Base-by-base conservation (phyloP, 2,113 vertebrate genomes). In the Lamprologus tigripictilis region DNA sequence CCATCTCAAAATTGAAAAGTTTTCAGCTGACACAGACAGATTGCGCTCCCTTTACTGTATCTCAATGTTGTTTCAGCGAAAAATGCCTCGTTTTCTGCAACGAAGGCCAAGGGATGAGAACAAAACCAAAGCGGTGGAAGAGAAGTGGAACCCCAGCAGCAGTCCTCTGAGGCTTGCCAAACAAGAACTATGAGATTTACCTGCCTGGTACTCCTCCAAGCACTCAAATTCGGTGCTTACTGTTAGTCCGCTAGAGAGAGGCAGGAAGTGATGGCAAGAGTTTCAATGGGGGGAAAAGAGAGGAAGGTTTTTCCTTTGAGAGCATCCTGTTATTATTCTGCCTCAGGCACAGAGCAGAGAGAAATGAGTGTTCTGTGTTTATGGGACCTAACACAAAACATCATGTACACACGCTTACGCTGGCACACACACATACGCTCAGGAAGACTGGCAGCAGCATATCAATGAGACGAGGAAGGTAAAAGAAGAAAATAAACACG, bases 241-340 rank as follows among this genome's bases (percentile, higher is more conserved):
- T n/a, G 83, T 26, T 47, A 35, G 82, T 84, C 89, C 82, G 51
- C 54, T 9, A 57, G 79, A 55, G 35, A 68, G 57, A 85, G 49
- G 58, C 53, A 54, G 54, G 47, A 78, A 86, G 58, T 45, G 21
- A 76, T 31, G 84, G 85, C 49, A 76, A 81, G 87, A 57, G 87
- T 83, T 76, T 89, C 83, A 80, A 37, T 55, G 66, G 84, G 28
- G 58, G 28, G 3, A 31, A 23, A 68, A 45, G 54, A 81, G 49
- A 80, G 23, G 83, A 23, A 88, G 78, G 33, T n/a, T 94, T 90
- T 86, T 88, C 92, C 91, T 92, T 83, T 89, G 93, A 94, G 94
- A 94, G 83, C 54, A 88, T 92, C 76, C 83, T 92, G 79, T 92
- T 94, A 87, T 92, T 94, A 93, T 95, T 92, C 84, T 73, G 90